These are phyloP conservation scores for Rhagophthalmus giganteus DNA, from an alignment of 2,888 invertebrate species.

Conservation along the genomic window DNA sequence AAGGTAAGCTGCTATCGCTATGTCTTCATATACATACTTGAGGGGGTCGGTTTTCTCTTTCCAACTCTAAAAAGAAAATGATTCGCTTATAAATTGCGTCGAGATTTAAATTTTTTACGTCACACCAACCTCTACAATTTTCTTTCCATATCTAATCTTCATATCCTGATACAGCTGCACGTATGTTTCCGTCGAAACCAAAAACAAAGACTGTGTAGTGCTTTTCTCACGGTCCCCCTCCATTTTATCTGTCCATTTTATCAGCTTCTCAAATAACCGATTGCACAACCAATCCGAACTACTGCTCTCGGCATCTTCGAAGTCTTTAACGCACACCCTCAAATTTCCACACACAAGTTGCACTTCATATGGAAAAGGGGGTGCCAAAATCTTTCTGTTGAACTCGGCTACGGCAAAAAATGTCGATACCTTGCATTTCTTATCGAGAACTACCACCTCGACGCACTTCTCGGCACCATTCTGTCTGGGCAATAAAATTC, in stretches of 20 bases:
- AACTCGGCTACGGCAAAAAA: slow-evolving; percentile 58
- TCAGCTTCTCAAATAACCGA: slow-evolving; percentile 62
- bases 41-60: slow-evolving; percentile 89
- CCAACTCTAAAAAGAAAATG: slow-evolving; percentile 71
- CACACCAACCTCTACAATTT: slow-evolving; percentile 68
- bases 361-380: slow-evolving; percentile 58
- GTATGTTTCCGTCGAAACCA: slow-evolving; percentile 72
- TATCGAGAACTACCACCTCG: slow-evolving; percentile 54
- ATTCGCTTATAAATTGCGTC: no score
- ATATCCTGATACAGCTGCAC: slow-evolving; percentile 70
- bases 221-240: slow-evolving; percentile 45
- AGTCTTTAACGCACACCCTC: slow-evolving; percentile 49
- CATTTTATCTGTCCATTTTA: slow-evolving; percentile 64
- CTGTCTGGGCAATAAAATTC: slow-evolving; percentile 55
- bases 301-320: slow-evolving; percentile 53
- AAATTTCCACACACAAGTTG: slow-evolving; percentile 47
- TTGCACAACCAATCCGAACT: slow-evolving; percentile 60
- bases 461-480: slow-evolving; percentile 40
- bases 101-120: not conserved
- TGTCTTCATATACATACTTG: slow-evolving; percentile 95
- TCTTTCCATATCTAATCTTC: slow-evolving; percentile 76
- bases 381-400: slow-evolving; percentile 54
- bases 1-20: slow-evolving; percentile 90
- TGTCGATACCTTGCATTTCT: slow-evolving; percentile 47
- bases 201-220: slow-evolving; percentile 62